Base-by-base conservation (phyloP, 2,797 vertebrate genomes). In the Myoxocephalus aenaeus region DNA sequence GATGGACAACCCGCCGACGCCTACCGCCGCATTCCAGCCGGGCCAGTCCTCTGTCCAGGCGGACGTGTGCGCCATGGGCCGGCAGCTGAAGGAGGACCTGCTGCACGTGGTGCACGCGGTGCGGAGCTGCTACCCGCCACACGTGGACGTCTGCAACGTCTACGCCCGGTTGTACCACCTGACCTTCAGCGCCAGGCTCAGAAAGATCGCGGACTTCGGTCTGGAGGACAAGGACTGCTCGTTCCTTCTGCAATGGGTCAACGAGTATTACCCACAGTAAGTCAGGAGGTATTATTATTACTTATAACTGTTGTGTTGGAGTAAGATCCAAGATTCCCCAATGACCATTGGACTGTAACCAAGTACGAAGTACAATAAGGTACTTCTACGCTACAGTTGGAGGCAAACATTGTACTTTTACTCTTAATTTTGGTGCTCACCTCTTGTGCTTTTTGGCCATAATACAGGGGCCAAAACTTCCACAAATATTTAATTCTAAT, bases 251-350 rank as follows among this genome's bases (percentile, higher is more conserved):
- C 77, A 40, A 5, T 99, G 97, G 97, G 95, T 96, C 63, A 93
- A 97, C 48, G 90, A 93, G 14, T 51, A 91, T 34, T 99, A 98
- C 83, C 97, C 96, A 69, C 90, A 91, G 98, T 99, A 90, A 97
- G 97, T 18, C 58, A 58, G 3, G 29, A 38, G 10, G 3, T 32
- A 32, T 32, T 32, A 32, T 32, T 5, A 32, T 4, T 32, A 32
- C 2, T 32, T 32, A 32, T 27, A 27, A 2, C 25, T 27, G 4
- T 38, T 8, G 36, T 38, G 36, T 8, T 38, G 36, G 36, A 38
- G 36, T 27, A 27, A 27, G 25, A 27, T 27, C 25, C 25, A 27
- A 2, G 25, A 27, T 27, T 27, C 25, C 25, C 25, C 53, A 54
- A 25, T 13, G 14, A 25, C 48, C 3, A 11, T 22, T 22, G 44